phyloP scores from a whole-genome alignment of 2,113 vertebrate genomes.

The Halichoerus grypus region DNA sequence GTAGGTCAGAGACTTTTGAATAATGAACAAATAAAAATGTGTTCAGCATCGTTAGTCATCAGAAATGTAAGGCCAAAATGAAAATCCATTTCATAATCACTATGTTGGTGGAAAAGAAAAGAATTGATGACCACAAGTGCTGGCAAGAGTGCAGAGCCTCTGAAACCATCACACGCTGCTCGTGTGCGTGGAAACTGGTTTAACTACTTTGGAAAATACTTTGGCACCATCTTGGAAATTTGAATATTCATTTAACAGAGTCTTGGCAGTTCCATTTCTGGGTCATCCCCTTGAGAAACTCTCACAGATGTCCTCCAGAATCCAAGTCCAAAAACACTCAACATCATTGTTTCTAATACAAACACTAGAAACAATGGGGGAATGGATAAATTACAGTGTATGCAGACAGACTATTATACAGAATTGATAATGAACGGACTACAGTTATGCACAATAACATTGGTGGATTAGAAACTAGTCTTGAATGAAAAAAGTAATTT shows the following conservation, averaged over 20 bases:
- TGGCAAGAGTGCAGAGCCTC: not conserved
- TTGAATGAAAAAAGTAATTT: not conserved
- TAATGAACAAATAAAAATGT: slow-evolving; percentile 4
- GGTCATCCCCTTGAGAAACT: not conserved
- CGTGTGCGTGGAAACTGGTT: not conserved
- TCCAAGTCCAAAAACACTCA: not conserved
- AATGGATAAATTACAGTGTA: not conserved
- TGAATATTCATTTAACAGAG: not conserved
- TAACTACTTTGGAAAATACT: not conserved
- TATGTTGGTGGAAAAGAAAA: not conserved
- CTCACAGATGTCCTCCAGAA: not conserved
- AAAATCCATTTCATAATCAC: not conserved
- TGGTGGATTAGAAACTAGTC: not conserved
- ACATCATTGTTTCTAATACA: not conserved
- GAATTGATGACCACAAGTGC: not conserved
- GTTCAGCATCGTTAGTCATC: not conserved
- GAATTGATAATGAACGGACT: not conserved
- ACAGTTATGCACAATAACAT: not conserved
- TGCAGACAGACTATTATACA: not conserved
- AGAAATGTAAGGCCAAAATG: not conserved
- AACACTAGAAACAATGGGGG: not conserved
- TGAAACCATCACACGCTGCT: not conserved
- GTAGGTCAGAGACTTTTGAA: not conserved
- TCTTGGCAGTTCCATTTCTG: not conserved
- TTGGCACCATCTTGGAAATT: not conserved